phyloP scores from a whole-genome alignment of 1,140 invertebrate species.

The Calosoma granatense region DNA sequence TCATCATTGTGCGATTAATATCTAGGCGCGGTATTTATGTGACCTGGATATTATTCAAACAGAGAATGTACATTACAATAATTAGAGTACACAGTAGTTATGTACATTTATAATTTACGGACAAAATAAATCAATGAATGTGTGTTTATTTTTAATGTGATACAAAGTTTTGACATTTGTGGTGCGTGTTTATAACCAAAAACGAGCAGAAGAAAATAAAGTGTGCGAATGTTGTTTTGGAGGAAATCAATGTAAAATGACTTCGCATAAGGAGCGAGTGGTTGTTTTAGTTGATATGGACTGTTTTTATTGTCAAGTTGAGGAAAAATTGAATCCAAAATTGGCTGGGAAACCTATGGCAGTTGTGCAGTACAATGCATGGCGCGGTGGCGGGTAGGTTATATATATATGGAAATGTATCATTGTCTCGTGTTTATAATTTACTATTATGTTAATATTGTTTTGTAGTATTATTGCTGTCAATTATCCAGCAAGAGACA shows the following conservation, averaged over 20 bases:
- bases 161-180: no score
- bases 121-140: no score
- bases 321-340: slow-evolving; percentile 74
- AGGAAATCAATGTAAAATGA: not conserved
- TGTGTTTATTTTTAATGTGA: no score
- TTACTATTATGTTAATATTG: slow-evolving; percentile 15
- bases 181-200: no score
- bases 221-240: no score
- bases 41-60: no score
- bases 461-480: slow-evolving; percentile 84
- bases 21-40: not conserved
- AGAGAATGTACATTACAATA: no score
- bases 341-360: slow-evolving; percentile 80
- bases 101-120: no score
- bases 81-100: no score
- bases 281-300: slow-evolving; percentile 94
- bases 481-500: slow-evolving; percentile 87
- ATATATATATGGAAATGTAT: slow-evolving; percentile 10
- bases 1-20: no score
- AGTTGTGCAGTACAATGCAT: slow-evolving; percentile 91
- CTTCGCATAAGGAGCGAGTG: slow-evolving; percentile 41
- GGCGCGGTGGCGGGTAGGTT: slow-evolving; percentile 78
- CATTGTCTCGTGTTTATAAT: slow-evolving; percentile 2
- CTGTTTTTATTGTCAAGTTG: slow-evolving; percentile 96
- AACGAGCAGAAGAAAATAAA: no score